Conservation (phyloP, 2,888 invertebrate genomes). For the Rhimphoctona megacephalus region DNA sequence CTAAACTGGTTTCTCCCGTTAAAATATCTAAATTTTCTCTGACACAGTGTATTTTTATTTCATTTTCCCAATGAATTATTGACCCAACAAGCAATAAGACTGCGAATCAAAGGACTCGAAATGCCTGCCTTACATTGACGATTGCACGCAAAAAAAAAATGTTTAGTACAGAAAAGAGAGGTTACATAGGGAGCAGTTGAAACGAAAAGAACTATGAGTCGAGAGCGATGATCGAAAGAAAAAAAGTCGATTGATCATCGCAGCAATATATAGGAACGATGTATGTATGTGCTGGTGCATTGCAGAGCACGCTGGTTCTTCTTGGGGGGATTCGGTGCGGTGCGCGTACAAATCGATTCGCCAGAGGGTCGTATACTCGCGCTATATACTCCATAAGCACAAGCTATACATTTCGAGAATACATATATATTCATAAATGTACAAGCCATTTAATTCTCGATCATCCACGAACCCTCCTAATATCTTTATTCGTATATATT, state of each 20-base stretch:
- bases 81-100: not conserved
- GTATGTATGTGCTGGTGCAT: conserved; percentile 53
- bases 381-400: conserved; percentile 43
- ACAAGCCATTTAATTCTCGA: not conserved
- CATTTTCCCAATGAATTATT: not conserved
- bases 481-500: not conserved
- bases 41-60: not conserved
- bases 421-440: conserved; percentile 13
- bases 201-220: conserved; percentile 1
- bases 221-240: conserved; percentile 35
- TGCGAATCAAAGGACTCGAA: not conserved
- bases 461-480: not conserved
- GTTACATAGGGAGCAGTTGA: conserved; percentile 3
- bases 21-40: not conserved
- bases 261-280: not conserved
- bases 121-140: not conserved
- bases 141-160: conserved; percentile 26
- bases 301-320: conserved; percentile 55
- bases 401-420: conserved; percentile 15
- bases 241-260: conserved; percentile 31
- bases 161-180: not conserved
- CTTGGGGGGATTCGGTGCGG: conserved; percentile 54
- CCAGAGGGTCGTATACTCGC: conserved; percentile 39
- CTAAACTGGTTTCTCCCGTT: too few relatives aligned
- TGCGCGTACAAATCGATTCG: conserved; percentile 61